phyloP scores from a whole-genome alignment of 2,113 vertebrate genomes.

The Hippotragus niger region DNA sequence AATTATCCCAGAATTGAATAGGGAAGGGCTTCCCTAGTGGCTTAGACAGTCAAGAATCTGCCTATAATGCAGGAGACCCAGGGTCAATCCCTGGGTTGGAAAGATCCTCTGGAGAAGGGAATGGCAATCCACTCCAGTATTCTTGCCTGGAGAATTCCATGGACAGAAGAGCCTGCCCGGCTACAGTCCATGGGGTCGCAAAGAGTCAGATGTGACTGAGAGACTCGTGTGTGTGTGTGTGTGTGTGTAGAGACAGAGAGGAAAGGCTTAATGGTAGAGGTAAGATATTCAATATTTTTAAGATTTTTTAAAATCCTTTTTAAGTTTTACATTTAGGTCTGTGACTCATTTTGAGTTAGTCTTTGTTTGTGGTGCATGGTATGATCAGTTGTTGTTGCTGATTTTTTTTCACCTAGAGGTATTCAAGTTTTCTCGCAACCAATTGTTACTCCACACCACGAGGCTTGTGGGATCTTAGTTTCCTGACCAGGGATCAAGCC shows the following conservation, averaged over 20 bases:
- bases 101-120: neutral
- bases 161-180: neutral
- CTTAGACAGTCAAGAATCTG: neutral
- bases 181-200: neutral
- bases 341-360: neutral
- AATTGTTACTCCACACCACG: neutral
- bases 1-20: neutral
- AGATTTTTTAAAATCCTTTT: neutral
- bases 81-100: neutral
- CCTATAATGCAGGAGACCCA: neutral
- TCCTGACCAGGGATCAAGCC: neutral
- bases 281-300: neutral
- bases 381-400: neutral
- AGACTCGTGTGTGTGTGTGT: neutral
- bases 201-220: neutral
- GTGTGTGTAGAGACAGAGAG: neutral
- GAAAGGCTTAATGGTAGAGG: neutral
- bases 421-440: neutral
- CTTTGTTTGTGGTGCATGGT: neutral
- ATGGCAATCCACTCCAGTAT: neutral
- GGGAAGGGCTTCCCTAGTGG: neutral
- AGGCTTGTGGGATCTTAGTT: neutral
- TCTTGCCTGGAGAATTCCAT: neutral
- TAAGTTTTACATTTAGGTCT: neutral
- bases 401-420: neutral